A percentile compares a stretch with the other conserved stretches of the same genome.
These are phyloP conservation scores for Camponotus floridanus DNA, from an alignment of 1,140 invertebrate genomes.

Conservation along the genomic window DNA sequence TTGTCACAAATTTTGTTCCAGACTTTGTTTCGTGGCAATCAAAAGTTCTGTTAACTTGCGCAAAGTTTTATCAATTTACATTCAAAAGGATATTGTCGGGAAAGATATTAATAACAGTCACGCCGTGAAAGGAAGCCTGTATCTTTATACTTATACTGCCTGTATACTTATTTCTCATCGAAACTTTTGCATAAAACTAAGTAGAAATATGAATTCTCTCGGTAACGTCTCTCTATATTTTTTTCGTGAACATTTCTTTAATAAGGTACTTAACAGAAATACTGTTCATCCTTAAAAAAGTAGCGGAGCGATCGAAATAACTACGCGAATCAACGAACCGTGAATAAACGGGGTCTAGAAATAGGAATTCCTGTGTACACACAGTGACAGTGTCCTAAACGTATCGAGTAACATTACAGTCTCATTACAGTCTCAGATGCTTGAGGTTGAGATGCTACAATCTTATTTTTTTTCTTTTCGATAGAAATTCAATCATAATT, in stretches of 20 bases:
- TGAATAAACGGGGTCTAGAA: conserved; percentile 14
- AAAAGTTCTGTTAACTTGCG: conserved; percentile 38
- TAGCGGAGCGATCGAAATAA: conserved; percentile 27
- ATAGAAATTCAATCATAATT: not conserved
- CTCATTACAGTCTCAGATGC: not conserved
- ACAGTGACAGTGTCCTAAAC: not conserved
- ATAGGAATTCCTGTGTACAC: not conserved
- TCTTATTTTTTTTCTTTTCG: not conserved
- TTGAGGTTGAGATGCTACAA: not conserved
- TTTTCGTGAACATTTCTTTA: conserved; percentile 9
- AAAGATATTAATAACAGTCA: conserved; percentile 39
- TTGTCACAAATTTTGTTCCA: conserved; percentile 45
- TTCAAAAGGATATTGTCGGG: conserved; percentile 42
- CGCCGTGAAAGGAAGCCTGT: conserved; percentile 14
- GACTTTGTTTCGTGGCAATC: conserved; percentile 30
- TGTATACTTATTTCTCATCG: conserved; percentile 43
- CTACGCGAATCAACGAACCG: conserved; percentile 32
- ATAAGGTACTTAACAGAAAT: conserved; percentile 20
- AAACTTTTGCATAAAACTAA: conserved; percentile 56
- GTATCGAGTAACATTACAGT: not conserved
- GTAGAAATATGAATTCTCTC: conserved; percentile 35
- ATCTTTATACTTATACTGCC: too few species aligned
- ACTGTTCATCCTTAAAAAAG: conserved; percentile 18
- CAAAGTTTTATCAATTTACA: conserved; percentile 72
- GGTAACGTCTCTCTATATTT: not conserved